Evolutionary conservation across 2,797 vertebrate genomes (phyloP).

Genomic region (Chaetophractus vellerosus): DNA sequence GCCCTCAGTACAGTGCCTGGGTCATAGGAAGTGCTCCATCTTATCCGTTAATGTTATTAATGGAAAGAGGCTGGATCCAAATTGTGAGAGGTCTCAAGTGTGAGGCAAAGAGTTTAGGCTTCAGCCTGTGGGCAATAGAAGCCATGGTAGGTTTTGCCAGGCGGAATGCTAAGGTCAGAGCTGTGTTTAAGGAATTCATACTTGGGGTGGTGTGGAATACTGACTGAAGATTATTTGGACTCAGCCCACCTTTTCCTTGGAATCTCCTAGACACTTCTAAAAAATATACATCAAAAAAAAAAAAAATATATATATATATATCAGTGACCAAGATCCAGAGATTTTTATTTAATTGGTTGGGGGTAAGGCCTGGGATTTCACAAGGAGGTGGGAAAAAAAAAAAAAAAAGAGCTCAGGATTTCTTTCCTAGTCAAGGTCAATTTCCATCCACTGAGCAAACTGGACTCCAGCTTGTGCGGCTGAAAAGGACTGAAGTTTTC

Average conservation of each 20-base stretch:
- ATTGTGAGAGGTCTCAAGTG: background rate
- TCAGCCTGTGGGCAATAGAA: background rate
- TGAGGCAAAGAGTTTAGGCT: background rate
- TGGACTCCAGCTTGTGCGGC: background rate
- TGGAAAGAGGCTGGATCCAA: background rate
- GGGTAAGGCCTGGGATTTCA: background rate
- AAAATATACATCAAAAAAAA: background rate
- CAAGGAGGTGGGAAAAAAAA: background rate
- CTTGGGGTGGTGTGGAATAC: background rate
- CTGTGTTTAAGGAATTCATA: background rate
- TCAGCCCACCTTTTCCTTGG: background rate
- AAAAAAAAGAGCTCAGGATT: background rate
- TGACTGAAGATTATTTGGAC: background rate
- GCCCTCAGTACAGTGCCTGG: background rate
- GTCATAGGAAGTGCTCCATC: background rate
- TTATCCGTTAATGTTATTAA: background rate
- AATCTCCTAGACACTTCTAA: background rate
- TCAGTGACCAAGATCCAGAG: background rate
- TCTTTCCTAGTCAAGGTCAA: background rate
- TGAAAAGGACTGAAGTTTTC: background rate
- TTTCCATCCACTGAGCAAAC: background rate
- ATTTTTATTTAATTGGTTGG: background rate
- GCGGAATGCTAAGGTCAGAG: background rate
- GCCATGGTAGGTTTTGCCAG: background rate
- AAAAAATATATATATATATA: no score